Evolutionary conservation across 2,888 invertebrate species (phyloP).

Genomic region (Seladonia tumulorum): DNA sequence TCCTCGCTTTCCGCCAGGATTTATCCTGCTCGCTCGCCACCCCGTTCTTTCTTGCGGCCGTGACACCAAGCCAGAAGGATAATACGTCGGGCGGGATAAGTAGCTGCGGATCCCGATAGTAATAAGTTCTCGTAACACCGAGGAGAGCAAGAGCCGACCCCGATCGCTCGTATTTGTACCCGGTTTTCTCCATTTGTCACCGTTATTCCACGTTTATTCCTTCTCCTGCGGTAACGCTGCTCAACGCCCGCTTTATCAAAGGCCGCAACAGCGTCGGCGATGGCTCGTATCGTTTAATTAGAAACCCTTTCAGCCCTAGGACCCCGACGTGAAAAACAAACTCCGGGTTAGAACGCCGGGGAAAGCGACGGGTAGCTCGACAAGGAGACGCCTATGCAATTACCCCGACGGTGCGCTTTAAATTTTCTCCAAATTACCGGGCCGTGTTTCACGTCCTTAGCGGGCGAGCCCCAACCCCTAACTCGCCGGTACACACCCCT

Average conservation of each 20-base stretch:
- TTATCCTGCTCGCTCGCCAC: slow-evolving; percentile 7
- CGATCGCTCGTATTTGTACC: slow-evolving; percentile 41
- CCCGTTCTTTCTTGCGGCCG: background rate
- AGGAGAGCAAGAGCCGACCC: background rate
- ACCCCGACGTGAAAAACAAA: slow-evolving; percentile 31
- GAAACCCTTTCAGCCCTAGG: slow-evolving; percentile 33
- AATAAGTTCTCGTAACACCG: slow-evolving; percentile 58
- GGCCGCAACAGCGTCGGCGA: background rate
- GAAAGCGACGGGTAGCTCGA: slow-evolving; percentile 13
- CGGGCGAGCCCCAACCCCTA: slow-evolving; percentile 35
- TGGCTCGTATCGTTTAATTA: slow-evolving; percentile 53
- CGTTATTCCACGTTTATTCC: background rate
- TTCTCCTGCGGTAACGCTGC: background rate
- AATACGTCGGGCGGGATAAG: slow-evolving; percentile 59
- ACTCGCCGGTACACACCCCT: slow-evolving; percentile 20
- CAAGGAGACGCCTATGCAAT: slow-evolving; percentile 62
- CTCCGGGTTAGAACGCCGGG: background rate
- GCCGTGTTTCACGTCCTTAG: slow-evolving; percentile 66
- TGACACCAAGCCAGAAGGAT: slow-evolving; percentile 33
- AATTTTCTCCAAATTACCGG: slow-evolving; percentile 72
- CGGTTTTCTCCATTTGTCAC: slow-evolving; percentile 20
- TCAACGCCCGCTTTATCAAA: slow-evolving; percentile 17
- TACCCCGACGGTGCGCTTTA: slow-evolving; percentile 62
- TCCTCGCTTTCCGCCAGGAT: slow-evolving; percentile 25
- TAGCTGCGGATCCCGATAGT: slow-evolving; percentile 49